These are phyloP conservation scores for Corythornis vintsioides DNA, from an alignment of 2,113 vertebrate species.

Conservation along the genomic window DNA sequence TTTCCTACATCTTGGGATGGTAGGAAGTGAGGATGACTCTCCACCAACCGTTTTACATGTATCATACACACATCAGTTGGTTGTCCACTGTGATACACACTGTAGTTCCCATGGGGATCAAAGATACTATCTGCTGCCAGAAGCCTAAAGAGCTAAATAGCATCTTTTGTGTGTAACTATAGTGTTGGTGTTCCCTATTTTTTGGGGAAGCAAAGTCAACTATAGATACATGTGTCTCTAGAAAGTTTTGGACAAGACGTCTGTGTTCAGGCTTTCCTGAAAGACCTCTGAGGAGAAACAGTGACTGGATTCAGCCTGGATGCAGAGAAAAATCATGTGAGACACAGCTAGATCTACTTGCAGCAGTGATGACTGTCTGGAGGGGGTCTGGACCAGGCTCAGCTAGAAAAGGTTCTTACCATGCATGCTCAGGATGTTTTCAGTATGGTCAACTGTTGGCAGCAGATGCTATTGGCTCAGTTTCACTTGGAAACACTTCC, in stretches of 20 bases:
- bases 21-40: neutral
- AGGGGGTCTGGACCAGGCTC: neutral
- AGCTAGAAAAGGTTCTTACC: neutral
- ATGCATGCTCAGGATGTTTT: neutral
- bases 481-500: neutral
- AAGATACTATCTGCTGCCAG: neutral
- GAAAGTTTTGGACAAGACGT: neutral
- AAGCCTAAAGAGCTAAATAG: neutral
- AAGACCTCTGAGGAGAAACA: neutral
- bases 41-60: neutral
- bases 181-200: neutral
- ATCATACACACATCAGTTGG: neutral
- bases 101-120: neutral
- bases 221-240: rapidly evolving
- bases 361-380: neutral
- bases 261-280: neutral
- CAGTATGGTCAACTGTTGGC: neutral
- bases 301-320: neutral
- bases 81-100: neutral
- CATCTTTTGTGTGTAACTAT: neutral
- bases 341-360: neutral
- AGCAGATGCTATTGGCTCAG: neutral
- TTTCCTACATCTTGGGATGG: neutral
- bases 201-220: neutral
- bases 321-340: neutral